phyloP scores from a whole-genome alignment of 2,888 invertebrate species.

The Drosophila meridionalis region DNA sequence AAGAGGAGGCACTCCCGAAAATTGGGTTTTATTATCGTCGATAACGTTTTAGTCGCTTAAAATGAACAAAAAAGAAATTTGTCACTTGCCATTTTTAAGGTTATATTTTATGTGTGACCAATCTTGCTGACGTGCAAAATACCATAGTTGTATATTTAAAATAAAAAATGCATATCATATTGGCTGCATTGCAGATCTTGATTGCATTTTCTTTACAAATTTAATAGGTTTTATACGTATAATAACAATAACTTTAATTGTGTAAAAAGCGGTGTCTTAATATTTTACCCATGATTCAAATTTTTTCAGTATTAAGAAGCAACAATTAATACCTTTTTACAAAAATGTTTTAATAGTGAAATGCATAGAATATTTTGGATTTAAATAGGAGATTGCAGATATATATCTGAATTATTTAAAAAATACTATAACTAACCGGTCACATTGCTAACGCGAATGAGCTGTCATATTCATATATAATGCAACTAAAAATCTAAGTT shows the following conservation, averaged over 20 bases:
- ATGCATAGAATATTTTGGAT: background rate
- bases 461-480: slow-evolving; percentile 43
- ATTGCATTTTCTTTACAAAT: background rate
- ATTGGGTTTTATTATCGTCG: slow-evolving; percentile 41
- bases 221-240: background rate
- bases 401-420: background rate
- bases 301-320: background rate
- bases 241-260: background rate
- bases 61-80: slow-evolving; percentile 76
- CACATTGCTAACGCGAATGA: slow-evolving; percentile 44
- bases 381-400: background rate
- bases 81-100: slow-evolving; percentile 81
- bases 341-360: background rate
- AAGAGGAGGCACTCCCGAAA: slow-evolving; percentile 31
- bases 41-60: slow-evolving; percentile 55
- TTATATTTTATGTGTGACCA: slow-evolving; percentile 72
- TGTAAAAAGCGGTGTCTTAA: background rate
- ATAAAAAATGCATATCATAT: slow-evolving; percentile 1
- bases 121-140: slow-evolving; percentile 43
- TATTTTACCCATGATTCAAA: background rate
- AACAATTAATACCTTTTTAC: background rate
- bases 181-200: background rate
- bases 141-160: slow-evolving; percentile 7
- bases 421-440: slow-evolving; percentile 38
- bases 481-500: slow-evolving; percentile 20